These are phyloP conservation scores for Scaptomyza flava DNA, from an alignment of 2,888 invertebrate species.

Conservation along the genomic window DNA sequence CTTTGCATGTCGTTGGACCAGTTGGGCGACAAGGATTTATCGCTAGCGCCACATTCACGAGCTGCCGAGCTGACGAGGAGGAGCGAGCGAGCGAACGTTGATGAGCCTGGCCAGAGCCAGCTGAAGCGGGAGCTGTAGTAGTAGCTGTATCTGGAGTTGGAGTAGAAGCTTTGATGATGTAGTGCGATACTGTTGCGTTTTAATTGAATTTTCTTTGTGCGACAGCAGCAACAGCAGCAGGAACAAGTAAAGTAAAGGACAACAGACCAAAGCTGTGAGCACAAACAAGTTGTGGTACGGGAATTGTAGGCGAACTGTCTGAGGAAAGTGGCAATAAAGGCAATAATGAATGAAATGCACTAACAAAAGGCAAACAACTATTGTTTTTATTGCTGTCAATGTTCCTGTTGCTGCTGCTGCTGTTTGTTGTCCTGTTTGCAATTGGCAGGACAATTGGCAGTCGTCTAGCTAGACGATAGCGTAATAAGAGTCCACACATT, in stretches of 20 bases:
- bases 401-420: constrained; percentile 35
- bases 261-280: constrained; percentile 31
- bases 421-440: constrained; percentile 23
- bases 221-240: constrained; percentile 46
- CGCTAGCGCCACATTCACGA: constrained; percentile 49
- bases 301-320: background rate
- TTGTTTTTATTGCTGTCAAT: constrained; percentile 68
- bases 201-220: constrained; percentile 83
- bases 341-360: constrained; percentile 76
- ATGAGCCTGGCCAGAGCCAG: constrained; percentile 52
- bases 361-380: constrained; percentile 73
- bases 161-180: constrained; percentile 73
- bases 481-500: constrained; percentile 34
- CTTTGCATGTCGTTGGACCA: constrained; percentile 62
- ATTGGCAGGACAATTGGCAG: constrained; percentile 11
- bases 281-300: constrained; percentile 12
- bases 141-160: constrained; percentile 1
- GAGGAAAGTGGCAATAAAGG: constrained; percentile 70
- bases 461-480: constrained; percentile 17
- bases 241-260: constrained; percentile 64
- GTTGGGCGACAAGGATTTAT: constrained; percentile 81
- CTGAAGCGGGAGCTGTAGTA: constrained; percentile 7
- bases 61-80: constrained; percentile 39
- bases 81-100: constrained; percentile 37
- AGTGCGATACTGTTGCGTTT: constrained; percentile 82